Base-by-base conservation (phyloP, 2,113 vertebrate species). In the Perccottus glenii region DNA sequence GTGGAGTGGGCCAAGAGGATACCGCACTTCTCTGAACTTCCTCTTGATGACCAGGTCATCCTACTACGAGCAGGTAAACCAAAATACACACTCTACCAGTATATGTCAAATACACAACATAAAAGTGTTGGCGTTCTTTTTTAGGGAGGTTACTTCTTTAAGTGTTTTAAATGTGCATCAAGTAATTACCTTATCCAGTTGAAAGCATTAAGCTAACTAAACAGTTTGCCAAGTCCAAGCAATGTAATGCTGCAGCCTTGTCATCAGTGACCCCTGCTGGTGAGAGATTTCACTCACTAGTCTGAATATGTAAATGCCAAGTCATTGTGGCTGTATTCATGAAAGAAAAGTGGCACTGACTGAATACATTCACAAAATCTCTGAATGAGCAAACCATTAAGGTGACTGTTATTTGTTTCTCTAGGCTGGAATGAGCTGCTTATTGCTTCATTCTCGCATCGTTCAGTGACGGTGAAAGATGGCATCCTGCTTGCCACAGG, bases 1-100 rank as follows among this genome's bases (percentile, higher is more conserved):
- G 97, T 98, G 0, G 97, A 98, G 75, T 98, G 96, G 97, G 96
- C 97, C 63, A 98, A 98, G 84, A 93, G 96, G 72, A 96, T 98
- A 56, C 97, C 96, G 0, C 94, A 98, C 84, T 98, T 98, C 91
- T 98, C 96, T 0, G 94, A 96, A 58, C 93, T 98, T 66, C 94
- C 94, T 0, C 81, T 98, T 58, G 97, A 98, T 44, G 96, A 98
- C 85, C 97, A 98, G 85, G 97, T 98, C 83, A 98, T 98, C 77
- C 90, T 98, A 32, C 92, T 98, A 35, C 92, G 97, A 53, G 97
- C 96, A 94, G 96, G 96, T 98, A 64, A n/a, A 59, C 35, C 42
- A 27, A 33, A 43, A 62, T 14, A 57, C 14, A 4, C 14, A 16
- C 15, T 19, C 3, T 27, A 27, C 19, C 9, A 46, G 9, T 14